These are phyloP conservation scores for Lycocorax pyrrhopterus DNA, from an alignment of 2,113 vertebrate genomes.

Conservation along the genomic window DNA sequence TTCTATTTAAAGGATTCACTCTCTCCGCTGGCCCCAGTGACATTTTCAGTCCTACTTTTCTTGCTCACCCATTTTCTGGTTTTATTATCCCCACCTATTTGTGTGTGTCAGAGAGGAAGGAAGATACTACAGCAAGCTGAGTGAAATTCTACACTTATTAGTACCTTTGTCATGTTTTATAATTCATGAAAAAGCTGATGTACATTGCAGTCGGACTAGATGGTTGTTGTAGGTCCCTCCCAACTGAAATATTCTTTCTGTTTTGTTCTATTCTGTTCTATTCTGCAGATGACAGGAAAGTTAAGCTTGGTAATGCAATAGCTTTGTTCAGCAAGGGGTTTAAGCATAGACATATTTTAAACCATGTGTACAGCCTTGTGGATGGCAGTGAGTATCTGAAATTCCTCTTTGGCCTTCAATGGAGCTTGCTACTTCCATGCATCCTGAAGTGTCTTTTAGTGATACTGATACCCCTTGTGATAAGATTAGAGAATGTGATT, in stretches of 20 bases:
- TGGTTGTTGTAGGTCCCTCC: neutral
- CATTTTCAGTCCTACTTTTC: neutral
- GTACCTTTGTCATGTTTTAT: neutral
- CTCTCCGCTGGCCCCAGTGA: neutral
- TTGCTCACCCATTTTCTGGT: neutral
- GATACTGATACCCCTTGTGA: neutral
- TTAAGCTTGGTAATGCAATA: neutral
- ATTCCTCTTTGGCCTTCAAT: neutral
- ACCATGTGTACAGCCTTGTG: neutral
- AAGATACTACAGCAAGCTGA: neutral
- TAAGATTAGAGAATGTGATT: neutral
- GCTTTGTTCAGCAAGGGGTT: neutral
- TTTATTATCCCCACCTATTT: neutral
- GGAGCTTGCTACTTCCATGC: neutral
- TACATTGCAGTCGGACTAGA: neutral
- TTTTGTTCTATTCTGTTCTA: neutral
- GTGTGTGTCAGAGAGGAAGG: neutral
- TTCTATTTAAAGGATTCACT: neutral
- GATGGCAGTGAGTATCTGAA: neutral
- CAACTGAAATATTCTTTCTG: neutral
- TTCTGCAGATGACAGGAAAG: neutral
- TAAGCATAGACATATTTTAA: neutral
- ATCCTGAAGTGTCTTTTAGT: neutral
- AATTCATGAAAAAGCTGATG: neutral
- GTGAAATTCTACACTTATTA: neutral